Percentiles rank a stretch among this genome's conserved stretches.
phyloP scores from a whole-genome alignment of 1,140 invertebrate species.

The Cotesia typhae region DNA sequence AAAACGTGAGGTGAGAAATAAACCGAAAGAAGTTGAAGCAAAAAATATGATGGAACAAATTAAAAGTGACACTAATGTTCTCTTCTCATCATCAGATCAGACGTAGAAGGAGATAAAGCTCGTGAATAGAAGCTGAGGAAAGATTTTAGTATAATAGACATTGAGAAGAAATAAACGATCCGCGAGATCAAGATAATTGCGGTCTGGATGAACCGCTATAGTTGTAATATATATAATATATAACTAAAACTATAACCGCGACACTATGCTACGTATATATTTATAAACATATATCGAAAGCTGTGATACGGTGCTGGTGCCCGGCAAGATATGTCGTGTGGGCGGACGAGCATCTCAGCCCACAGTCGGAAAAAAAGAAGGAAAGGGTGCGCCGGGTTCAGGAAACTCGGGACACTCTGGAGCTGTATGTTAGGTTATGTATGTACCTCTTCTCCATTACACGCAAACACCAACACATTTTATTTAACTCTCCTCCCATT shows the following conservation, averaged over 20 bases:
- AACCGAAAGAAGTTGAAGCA: background rate
- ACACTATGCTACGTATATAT: background rate
- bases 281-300: background rate
- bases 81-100: no score
- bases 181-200: slow-evolving; percentile 22
- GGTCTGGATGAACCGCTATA: slow-evolving; percentile 15
- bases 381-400: slow-evolving; percentile 44
- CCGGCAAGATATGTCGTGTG: slow-evolving; percentile 46
- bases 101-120: background rate
- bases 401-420: slow-evolving; percentile 33
- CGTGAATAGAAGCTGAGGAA: background rate
- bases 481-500: slow-evolving; percentile 22
- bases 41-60: slow-evolving; percentile 6
- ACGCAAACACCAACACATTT: background rate
- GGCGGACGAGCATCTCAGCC: slow-evolving; percentile 47
- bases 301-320: slow-evolving; percentile 36
- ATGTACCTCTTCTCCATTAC: no score
- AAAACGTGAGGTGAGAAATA: background rate
- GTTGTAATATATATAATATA: slow-evolving; percentile 11
- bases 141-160: background rate
- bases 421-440: no score
- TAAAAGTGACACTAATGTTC: no score
- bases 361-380: slow-evolving; percentile 35
- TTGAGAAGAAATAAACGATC: slow-evolving; percentile 29
- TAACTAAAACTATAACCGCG: background rate